Conservation (phyloP, 2,113 vertebrate species). For the Helogale parvula region DNA sequence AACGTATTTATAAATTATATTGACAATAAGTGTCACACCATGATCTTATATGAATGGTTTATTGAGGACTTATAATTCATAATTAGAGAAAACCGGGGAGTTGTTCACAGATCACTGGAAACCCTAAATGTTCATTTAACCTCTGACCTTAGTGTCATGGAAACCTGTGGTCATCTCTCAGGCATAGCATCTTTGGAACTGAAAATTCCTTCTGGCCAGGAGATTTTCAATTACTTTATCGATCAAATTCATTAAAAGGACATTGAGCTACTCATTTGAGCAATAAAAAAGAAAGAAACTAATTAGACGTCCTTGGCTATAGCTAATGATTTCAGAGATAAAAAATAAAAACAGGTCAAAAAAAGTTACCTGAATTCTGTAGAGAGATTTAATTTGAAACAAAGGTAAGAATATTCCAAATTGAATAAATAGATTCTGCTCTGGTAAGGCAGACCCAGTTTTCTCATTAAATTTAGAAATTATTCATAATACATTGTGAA, state of each 20-base stretch:
- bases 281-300: conserved; percentile 74
- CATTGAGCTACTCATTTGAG: conserved; percentile 85
- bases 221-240: conserved; percentile 87
- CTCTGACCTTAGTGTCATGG: conserved; percentile 84
- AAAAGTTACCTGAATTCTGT: neutral
- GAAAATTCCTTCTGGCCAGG: conserved; percentile 83
- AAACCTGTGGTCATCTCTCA: conserved; percentile 85
- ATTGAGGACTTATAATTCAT: conserved; percentile 84
- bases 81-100: conserved; percentile 76
- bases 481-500: neutral
- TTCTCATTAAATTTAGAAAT: neutral
- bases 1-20: neutral
- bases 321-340: conserved; percentile 62
- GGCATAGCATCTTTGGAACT: conserved; percentile 81
- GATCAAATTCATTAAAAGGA: conserved; percentile 86
- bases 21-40: conserved; percentile 25
- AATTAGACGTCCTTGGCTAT: conserved; percentile 74
- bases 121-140: conserved; percentile 89
- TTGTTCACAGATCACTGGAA: conserved; percentile 86
- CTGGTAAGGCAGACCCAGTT: neutral
- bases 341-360: conserved; percentile 48
- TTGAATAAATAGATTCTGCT: neutral
- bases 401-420: neutral
- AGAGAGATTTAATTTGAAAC: neutral
- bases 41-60: conserved; percentile 51